Percentiles rank a stretch among this genome's conserved stretches.
These are phyloP conservation scores for Nycticryphes semicollaris DNA, from an alignment of 2,113 vertebrate genomes.

Conservation along the genomic window DNA sequence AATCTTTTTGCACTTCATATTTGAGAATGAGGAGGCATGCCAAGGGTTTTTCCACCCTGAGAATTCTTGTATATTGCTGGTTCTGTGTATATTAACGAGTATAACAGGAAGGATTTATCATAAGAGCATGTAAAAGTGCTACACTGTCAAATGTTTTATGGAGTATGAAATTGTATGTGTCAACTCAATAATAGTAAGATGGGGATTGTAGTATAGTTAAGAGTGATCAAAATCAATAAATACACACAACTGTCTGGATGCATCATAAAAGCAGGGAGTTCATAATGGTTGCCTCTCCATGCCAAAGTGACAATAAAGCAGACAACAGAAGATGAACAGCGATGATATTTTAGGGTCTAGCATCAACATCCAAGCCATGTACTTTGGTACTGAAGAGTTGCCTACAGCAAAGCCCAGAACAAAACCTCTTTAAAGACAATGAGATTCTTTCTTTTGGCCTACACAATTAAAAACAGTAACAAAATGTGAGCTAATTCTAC, in stretches of 20 bases:
- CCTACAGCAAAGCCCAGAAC: not conserved
- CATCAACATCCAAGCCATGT: not conserved
- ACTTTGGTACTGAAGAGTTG: not conserved
- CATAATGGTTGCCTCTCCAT: not conserved
- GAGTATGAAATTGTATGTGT: slow-evolving; percentile 58
- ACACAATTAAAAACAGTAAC: not conserved
- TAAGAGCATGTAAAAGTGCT: slow-evolving; percentile 1
- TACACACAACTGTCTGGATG: not conserved
- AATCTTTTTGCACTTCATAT: not conserved
- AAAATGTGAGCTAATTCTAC: not conserved
- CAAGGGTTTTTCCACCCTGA: not conserved
- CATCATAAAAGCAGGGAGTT: not conserved
- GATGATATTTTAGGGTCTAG: not conserved
- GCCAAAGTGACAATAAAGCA: not conserved
- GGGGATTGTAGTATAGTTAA: not conserved
- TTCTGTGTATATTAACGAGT: not conserved
- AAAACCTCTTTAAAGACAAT: not conserved
- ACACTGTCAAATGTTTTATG: slow-evolving; percentile 33
- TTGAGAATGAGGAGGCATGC: not conserved
- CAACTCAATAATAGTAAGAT: not conserved
- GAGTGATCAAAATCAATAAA: slow-evolving; percentile 25
- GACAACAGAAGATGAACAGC: not conserved
- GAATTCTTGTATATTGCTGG: not conserved
- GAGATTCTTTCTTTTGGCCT: not conserved
- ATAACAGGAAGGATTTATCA: not conserved